These are phyloP conservation scores for Calyptommatus sinebrachiatus DNA, from an alignment of 2,113 vertebrate genomes.

Conservation along the genomic window DNA sequence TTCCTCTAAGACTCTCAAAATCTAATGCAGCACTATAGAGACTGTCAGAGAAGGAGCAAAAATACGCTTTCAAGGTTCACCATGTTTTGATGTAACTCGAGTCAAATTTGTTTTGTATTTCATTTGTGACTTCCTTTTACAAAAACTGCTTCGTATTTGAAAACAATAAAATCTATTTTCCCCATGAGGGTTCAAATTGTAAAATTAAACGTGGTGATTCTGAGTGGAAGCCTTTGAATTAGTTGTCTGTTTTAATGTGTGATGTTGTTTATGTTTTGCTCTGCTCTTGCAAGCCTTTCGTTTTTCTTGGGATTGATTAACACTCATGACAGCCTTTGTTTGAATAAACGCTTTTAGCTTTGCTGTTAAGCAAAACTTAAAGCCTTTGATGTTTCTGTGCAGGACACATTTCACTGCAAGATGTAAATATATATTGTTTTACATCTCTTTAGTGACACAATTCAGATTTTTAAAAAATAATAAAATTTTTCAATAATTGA, in stretches of 20 bases:
- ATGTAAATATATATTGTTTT: constrained; percentile 68
- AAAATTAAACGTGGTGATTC: constrained; percentile 41
- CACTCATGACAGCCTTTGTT: constrained; percentile 49
- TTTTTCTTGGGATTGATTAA: constrained; percentile 28
- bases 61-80: constrained; percentile 62
- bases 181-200: constrained; percentile 47
- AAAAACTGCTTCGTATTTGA: constrained; percentile 55
- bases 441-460: constrained; percentile 65
- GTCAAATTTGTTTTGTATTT: constrained; percentile 64
- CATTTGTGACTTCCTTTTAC: constrained; percentile 64
- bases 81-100: constrained; percentile 60
- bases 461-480: constrained; percentile 59
- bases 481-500: constrained; percentile 75
- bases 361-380: constrained; percentile 65
- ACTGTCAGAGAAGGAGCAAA: constrained; percentile 55
- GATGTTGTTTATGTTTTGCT: constrained; percentile 63
- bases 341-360: constrained; percentile 56
- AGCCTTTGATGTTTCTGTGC: constrained; percentile 53
- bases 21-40: constrained; percentile 62
- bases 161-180: constrained; percentile 69
- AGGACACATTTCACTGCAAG: constrained; percentile 54
- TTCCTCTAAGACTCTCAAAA: constrained; percentile 62
- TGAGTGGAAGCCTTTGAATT: constrained; percentile 58
- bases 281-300: constrained; percentile 53
- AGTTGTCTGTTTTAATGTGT: constrained; percentile 72